A percentile compares a stretch with the other conserved stretches of the same genome.
Evolutionary conservation across 2,113 vertebrate genomes (phyloP).

Genomic region (Solea solea): DNA sequence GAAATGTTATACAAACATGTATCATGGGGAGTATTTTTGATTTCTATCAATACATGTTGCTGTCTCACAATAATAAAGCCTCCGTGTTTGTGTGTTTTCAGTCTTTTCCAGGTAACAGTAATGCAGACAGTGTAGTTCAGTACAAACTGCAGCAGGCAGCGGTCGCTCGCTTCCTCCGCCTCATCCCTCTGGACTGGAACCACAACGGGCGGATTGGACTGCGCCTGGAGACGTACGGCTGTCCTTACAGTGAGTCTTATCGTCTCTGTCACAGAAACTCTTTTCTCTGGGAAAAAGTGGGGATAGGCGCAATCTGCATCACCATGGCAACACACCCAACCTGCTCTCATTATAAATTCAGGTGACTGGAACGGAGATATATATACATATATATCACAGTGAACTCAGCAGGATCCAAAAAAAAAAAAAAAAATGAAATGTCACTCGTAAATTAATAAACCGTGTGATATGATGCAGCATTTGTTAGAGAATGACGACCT

Average conservation of each 20-base stretch:
- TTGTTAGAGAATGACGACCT: too few species aligned
- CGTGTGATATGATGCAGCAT: too few species aligned
- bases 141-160: conserved; percentile 69
- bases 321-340: neutral
- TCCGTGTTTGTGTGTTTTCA: conserved; percentile 13
- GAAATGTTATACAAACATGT: too few species aligned
- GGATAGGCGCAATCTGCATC: neutral
- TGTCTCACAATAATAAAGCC: neutral
- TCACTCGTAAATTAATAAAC: too few species aligned
- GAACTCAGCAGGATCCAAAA: neutral
- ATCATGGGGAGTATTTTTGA: too few species aligned
- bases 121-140: conserved; percentile 72
- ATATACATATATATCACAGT: neutral
- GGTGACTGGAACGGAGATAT: neutral
- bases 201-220: conserved; percentile 71
- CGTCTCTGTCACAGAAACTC: neutral
- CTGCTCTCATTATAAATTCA: neutral
- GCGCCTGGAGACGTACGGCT: conserved; percentile 71
- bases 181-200: conserved; percentile 73
- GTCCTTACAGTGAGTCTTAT: conserved; percentile 59
- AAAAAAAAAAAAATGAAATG: too few species aligned
- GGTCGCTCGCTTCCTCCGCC: conserved; percentile 69
- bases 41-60: too few species aligned
- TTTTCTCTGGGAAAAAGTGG: neutral
- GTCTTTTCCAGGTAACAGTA: conserved; percentile 67